phyloP scores from a whole-genome alignment of 2,113 vertebrate species.

The Elephas maximus region DNA sequence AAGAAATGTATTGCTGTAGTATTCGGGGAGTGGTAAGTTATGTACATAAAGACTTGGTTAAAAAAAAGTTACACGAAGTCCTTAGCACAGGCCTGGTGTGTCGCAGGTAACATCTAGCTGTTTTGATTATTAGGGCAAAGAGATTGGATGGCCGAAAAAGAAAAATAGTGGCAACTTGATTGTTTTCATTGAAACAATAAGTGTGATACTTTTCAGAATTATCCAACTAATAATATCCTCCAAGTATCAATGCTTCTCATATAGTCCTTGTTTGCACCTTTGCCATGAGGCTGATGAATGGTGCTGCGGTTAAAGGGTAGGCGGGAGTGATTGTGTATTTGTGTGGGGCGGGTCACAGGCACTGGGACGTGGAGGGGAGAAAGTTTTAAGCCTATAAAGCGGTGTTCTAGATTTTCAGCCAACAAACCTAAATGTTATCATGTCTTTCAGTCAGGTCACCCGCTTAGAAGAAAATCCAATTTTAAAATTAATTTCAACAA shows the following conservation, averaged over 20 bases:
- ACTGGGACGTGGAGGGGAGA: background rate
- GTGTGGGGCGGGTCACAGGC: fast-evolving
- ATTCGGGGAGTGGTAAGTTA: background rate
- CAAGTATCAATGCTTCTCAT: background rate
- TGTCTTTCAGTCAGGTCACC: background rate
- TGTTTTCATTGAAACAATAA: background rate
- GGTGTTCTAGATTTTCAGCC: background rate
- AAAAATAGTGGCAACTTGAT: background rate
- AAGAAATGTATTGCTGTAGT: background rate
- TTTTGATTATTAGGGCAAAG: conserved; percentile 24
- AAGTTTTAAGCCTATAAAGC: background rate
- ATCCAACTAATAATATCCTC: background rate
- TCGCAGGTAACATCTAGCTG: background rate
- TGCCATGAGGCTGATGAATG: background rate
- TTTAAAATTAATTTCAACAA: conserved; percentile 58
- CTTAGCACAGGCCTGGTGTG: background rate
- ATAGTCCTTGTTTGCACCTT: background rate
- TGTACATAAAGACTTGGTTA: background rate
- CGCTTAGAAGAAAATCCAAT: background rate
- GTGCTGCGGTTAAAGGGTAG: background rate
- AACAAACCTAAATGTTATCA: background rate
- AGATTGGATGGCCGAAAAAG: background rate
- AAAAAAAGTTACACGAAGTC: background rate
- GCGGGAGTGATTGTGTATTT: background rate
- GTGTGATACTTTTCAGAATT: background rate